Percentiles rank a stretch among this genome's conserved stretches.
phyloP scores from a whole-genome alignment of 2,797 vertebrate genomes.

The Coregonus sp. region DNA sequence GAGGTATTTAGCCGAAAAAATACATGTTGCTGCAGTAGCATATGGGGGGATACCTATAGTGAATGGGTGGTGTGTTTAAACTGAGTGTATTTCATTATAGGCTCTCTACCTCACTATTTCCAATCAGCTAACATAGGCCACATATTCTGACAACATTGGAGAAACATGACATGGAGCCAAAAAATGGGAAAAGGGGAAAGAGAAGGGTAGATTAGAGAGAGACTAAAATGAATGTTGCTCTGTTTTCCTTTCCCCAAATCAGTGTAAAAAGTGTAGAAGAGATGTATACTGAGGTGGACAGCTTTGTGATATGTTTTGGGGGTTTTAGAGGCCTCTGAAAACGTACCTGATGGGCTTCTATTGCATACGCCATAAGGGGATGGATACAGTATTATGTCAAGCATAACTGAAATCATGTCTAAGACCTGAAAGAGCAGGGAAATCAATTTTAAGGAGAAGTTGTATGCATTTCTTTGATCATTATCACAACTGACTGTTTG shows the following conservation, averaged over 20 bases:
- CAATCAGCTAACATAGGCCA: neutral
- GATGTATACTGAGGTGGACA: neutral
- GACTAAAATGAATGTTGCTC: neutral
- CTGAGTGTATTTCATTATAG: neutral
- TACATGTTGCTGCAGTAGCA: neutral
- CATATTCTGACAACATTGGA: neutral
- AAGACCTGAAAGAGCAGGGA: neutral
- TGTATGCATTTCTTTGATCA: neutral
- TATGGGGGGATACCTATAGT: neutral
- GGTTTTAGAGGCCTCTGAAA: neutral
- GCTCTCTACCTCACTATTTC: neutral
- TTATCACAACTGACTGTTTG: neutral
- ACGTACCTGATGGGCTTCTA: neutral
- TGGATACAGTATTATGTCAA: neutral
- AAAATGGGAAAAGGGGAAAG: neutral
- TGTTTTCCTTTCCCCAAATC: neutral
- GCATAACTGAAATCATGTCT: neutral
- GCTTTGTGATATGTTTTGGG: neutral
- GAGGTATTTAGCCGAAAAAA: neutral
- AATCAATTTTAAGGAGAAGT: neutral
- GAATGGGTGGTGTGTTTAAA: neutral
- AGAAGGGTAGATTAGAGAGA: neutral
- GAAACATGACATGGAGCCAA: neutral
- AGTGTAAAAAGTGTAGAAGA: no score
- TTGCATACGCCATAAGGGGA: neutral